A percentile compares a stretch with the other conserved stretches of the same genome.
Conservation (phyloP, 1,140 invertebrate species). For the Dinoponera quadriceps region DNA sequence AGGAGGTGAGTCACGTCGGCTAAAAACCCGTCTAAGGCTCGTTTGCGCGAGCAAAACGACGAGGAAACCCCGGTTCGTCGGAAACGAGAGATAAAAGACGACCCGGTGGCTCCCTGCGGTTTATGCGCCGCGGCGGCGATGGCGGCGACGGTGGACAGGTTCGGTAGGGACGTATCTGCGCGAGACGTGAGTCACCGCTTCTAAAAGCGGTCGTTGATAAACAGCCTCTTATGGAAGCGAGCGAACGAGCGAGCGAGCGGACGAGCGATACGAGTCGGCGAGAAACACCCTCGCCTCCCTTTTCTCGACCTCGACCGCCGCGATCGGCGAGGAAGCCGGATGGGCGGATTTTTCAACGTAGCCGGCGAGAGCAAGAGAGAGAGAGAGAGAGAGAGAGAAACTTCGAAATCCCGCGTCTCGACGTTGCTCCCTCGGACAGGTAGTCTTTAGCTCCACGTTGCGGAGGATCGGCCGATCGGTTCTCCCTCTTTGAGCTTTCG, state of each 20-base stretch:
- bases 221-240: slow-evolving; percentile 33
- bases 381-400: too few relatives aligned
- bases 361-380: too few relatives aligned
- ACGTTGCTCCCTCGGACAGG: slow-evolving; percentile 52
- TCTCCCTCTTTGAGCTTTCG: slow-evolving; percentile 51
- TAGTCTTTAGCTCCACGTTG: slow-evolving; percentile 68
- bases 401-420: not conserved
- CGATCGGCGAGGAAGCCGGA: not conserved
- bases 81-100: slow-evolving; percentile 61
- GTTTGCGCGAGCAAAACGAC: slow-evolving; percentile 48
- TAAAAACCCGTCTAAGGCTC: slow-evolving; percentile 56
- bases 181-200: slow-evolving; percentile 52
- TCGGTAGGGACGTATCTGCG: slow-evolving; percentile 37
- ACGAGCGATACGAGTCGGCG: not conserved
- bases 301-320: not conserved
- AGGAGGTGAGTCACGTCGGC: slow-evolving; percentile 51
- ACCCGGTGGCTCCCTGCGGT: slow-evolving; percentile 44
- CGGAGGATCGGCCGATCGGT: slow-evolving; percentile 61
- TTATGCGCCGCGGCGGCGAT: not conserved
- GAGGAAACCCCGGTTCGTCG: slow-evolving; percentile 52
- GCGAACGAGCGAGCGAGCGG: not conserved
- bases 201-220: slow-evolving; percentile 61
- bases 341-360: not conserved
- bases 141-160: slow-evolving; percentile 12
- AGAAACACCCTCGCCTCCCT: not conserved